These are phyloP conservation scores for Lepidurus couesii DNA, from an alignment of 1,140 invertebrate genomes.

Conservation along the genomic window DNA sequence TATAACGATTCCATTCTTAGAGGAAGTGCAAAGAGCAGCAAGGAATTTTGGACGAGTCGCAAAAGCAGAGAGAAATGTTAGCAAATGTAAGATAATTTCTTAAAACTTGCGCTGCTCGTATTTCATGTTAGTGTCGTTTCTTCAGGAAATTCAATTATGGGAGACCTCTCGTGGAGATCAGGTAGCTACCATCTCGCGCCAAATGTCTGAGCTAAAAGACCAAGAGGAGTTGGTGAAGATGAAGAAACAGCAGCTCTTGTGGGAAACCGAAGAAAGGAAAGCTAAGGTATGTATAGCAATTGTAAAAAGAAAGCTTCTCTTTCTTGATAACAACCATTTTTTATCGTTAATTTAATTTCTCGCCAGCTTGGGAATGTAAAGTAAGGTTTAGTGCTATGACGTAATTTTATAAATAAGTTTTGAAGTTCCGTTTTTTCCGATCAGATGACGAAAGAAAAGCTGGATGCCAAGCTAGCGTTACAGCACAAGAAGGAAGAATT, in stretches of 20 bases:
- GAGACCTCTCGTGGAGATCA: neutral
- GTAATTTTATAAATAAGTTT: neutral
- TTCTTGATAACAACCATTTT: neutral
- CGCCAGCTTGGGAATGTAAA: neutral
- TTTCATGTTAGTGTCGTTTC: neutral
- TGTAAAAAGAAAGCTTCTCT: no score
- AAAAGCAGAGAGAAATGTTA: slow-evolving; percentile 35
- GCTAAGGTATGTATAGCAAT: neutral
- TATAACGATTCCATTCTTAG: slow-evolving; percentile 32
- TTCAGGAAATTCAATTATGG: neutral
- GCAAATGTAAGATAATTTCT: slow-evolving; percentile 36
- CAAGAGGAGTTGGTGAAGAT: neutral
- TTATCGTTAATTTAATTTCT: no score
- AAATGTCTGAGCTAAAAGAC: neutral
- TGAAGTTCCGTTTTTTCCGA: neutral
- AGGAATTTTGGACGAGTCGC: slow-evolving; percentile 42
- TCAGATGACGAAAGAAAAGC: neutral
- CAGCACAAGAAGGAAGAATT: slow-evolving; percentile 36
- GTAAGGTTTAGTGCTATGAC: no score
- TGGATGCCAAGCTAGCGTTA: slow-evolving; percentile 9
- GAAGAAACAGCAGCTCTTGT: neutral
- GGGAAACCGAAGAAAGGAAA: neutral
- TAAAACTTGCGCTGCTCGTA: neutral
- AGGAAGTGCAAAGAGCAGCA: slow-evolving; percentile 33
- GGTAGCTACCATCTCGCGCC: neutral